These are phyloP conservation scores for Perccottus glenii DNA, from an alignment of 2,113 vertebrate genomes.

Conservation along the genomic window DNA sequence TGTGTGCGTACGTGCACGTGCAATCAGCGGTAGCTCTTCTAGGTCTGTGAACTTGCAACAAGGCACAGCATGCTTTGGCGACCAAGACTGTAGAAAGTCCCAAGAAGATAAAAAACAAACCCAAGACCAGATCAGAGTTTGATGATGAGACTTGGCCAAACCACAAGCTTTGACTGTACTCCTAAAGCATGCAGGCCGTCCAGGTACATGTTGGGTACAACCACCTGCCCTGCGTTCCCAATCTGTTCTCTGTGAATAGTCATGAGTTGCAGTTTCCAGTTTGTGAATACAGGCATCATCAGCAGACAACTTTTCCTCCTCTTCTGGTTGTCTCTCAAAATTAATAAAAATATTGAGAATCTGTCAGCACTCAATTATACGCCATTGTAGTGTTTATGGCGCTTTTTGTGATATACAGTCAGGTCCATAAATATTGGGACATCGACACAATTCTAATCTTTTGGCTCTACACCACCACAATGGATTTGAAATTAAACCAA, in stretches of 20 bases:
- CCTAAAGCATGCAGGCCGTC: conserved; percentile 3
- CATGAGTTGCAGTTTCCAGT: background rate
- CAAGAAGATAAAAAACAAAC: conserved; percentile 12
- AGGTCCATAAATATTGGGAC: too few relatives aligned
- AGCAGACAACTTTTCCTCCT: background rate
- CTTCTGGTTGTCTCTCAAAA: background rate
- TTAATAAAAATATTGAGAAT: background rate
- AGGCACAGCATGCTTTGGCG: conserved; percentile 51
- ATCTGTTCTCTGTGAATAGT: conserved; percentile 19
- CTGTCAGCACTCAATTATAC: too few relatives aligned
- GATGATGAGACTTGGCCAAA: conserved; percentile 33
- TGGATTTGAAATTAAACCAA: too few relatives aligned
- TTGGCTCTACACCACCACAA: too few relatives aligned
- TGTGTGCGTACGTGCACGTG: conserved; percentile 32
- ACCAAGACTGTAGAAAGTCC: background rate
- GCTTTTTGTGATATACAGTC: too few relatives aligned
- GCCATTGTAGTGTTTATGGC: too few relatives aligned
- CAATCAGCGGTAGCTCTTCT: conserved; percentile 35
- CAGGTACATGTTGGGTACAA: conserved; percentile 22
- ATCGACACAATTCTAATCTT: too few relatives aligned
- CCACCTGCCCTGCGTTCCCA: conserved; percentile 6
- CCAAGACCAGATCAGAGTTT: conserved; percentile 22
- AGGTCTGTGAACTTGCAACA: conserved; percentile 58
- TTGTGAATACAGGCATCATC: conserved; percentile 5
- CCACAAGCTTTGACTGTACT: conserved; percentile 6